Conservation (phyloP, 2,113 vertebrate genomes). For the Pachypanchax playfairii region DNA sequence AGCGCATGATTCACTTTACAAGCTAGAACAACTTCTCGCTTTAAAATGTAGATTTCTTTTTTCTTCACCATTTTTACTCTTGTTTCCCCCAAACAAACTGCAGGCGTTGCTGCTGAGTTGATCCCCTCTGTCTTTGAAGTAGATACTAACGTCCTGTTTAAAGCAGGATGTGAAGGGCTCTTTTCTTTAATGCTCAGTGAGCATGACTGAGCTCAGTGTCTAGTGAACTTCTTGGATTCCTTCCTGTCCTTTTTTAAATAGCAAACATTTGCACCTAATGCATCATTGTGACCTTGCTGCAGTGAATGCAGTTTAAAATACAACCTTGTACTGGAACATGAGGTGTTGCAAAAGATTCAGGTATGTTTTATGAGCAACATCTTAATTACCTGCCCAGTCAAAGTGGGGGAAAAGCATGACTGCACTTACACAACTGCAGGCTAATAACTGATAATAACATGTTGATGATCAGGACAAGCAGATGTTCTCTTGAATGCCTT, state of each 20-base stretch:
- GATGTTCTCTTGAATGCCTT: conserved; percentile 67
- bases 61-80: conserved; percentile 35
- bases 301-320: conserved; percentile 5
- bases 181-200: conserved; percentile 39
- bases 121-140: conserved; percentile 59
- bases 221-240: conserved; percentile 33
- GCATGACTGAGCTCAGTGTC: conserved; percentile 27
- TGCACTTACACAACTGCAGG: conserved; percentile 60
- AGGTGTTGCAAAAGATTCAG: conserved; percentile 16
- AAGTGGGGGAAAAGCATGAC: conserved; percentile 57
- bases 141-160: conserved; percentile 46
- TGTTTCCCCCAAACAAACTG: conserved; percentile 35
- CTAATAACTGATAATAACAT: conserved; percentile 77
- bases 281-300: not conserved
- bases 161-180: conserved; percentile 60
- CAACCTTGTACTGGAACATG: not conserved
- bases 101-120: conserved; percentile 29
- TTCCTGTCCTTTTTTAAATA: conserved; percentile 11
- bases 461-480: conserved; percentile 72
- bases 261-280: conserved; percentile 14
- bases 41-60: conserved; percentile 42
- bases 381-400: conserved; percentile 62
- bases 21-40: conserved; percentile 21
- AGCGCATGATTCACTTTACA: conserved; percentile 29
- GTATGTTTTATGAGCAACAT: conserved; percentile 48